These are phyloP conservation scores for Parnassius mnemosyne DNA, from an alignment of 2,888 invertebrate species.

Conservation along the genomic window DNA sequence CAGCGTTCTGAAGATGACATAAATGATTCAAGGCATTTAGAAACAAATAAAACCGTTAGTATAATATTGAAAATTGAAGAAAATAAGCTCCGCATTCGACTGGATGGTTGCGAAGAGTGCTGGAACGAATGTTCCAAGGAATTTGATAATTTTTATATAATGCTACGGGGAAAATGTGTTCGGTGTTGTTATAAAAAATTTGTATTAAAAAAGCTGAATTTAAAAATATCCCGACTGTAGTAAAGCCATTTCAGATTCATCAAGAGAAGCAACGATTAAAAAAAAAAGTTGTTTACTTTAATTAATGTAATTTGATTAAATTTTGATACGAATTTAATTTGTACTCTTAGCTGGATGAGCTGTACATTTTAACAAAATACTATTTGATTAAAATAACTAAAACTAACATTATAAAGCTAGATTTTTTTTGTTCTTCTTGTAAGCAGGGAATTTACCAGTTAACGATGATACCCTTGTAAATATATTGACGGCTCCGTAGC, in stretches of 20 bases:
- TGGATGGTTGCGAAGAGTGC: conserved; percentile 17
- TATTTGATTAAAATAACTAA: no score
- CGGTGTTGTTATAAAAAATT: conserved; percentile 15
- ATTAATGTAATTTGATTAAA: neutral
- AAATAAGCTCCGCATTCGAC: conserved; percentile 12
- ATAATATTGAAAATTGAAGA: conserved; percentile 18
- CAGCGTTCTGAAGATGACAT: neutral
- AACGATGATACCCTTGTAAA: neutral
- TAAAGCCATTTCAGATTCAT: conserved; percentile 1
- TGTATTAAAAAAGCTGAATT: neutral
- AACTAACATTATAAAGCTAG: no score
- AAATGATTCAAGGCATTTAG: conserved; percentile 5
- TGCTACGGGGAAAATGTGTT: conserved; percentile 11
- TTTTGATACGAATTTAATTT: no score
- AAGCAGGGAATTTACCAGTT: neutral
- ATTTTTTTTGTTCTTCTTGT: neutral
- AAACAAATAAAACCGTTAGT: conserved; percentile 4
- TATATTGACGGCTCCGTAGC: neutral
- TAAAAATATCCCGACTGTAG: neutral
- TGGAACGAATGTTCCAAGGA: conserved; percentile 15
- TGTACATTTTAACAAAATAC: no score
- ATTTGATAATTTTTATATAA: conserved; percentile 14
- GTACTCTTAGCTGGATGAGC: no score
- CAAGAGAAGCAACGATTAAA: neutral
- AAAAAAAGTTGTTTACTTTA: neutral